phyloP scores from a whole-genome alignment of 2,113 vertebrate species.

The Strix uralensis region DNA sequence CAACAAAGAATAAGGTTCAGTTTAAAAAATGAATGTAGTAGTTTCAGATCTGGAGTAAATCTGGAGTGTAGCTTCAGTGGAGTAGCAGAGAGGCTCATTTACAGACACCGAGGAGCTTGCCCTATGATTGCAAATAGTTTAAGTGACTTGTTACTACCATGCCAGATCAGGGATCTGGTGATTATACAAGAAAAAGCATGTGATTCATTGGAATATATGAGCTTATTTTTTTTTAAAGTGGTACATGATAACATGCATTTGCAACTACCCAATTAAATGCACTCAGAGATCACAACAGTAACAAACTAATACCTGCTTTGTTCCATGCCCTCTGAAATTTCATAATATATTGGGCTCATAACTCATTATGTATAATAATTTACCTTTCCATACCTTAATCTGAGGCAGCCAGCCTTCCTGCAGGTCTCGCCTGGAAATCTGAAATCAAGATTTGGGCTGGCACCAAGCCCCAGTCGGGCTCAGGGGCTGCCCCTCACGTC shows the following conservation, averaged over 20 bases:
- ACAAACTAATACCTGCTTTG: background rate
- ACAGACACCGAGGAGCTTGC: background rate
- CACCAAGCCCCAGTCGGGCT: background rate
- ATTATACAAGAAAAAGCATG: background rate
- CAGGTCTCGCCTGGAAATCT: background rate
- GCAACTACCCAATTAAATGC: background rate
- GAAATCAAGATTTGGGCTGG: background rate
- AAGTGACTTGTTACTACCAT: background rate
- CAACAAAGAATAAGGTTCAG: background rate
- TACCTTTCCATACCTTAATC: rapidly evolving
- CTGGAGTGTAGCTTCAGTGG: background rate
- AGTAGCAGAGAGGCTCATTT: slow-evolving; percentile 28
- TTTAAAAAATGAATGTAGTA: background rate
- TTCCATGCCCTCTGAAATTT: background rate
- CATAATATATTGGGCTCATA: rapidly evolving
- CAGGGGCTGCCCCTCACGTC: no score
- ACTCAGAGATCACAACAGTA: background rate
- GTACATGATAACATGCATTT: background rate
- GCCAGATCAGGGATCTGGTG: background rate
- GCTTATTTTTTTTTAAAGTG: background rate
- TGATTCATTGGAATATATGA: background rate
- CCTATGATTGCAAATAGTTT: background rate
- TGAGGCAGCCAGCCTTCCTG: background rate
- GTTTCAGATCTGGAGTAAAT: background rate
- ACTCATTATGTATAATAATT: background rate